Percentiles rank a stretch among this genome's conserved stretches.
phyloP scores from a whole-genome alignment of 2,888 invertebrate genomes.

The Drosophila maculinotata region DNA sequence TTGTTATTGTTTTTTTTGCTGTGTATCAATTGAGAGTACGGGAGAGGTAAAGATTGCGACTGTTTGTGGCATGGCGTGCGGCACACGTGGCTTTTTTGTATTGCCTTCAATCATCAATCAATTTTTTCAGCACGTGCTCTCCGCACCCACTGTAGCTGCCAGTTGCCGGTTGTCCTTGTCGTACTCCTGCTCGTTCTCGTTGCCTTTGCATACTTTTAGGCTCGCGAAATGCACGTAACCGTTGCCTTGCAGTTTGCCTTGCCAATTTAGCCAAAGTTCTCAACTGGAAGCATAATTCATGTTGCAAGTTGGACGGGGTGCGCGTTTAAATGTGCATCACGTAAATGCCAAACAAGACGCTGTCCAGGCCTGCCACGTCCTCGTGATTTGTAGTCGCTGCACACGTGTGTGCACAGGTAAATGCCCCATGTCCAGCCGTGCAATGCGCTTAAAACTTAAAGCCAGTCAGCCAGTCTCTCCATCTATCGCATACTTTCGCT shows the following conservation, averaged over 20 bases:
- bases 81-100: conserved; percentile 69
- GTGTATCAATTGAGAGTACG: conserved; percentile 30
- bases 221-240: conserved; percentile 59
- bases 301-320: conserved; percentile 57
- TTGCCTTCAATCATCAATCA: conserved; percentile 79
- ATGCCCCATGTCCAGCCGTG: conserved; percentile 50
- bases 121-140: conserved; percentile 73
- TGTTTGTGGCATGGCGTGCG: conserved; percentile 40
- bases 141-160: conserved; percentile 24
- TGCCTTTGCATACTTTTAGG: conserved; percentile 63
- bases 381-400: conserved; percentile 67
- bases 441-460: conserved; percentile 46
- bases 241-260: conserved; percentile 62
- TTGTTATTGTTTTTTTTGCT: background rate
- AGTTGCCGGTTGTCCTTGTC: conserved; percentile 3
- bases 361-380: conserved; percentile 53
- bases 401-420: conserved; percentile 48
- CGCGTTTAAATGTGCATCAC: conserved; percentile 76
- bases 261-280: conserved; percentile 70
- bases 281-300: conserved; percentile 71
- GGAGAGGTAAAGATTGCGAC: conserved; percentile 20
- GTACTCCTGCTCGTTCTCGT: conserved; percentile 3
- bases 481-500: conserved; percentile 50
- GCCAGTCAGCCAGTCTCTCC: conserved; percentile 15
- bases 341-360: conserved; percentile 75